A percentile compares a stretch with the other conserved stretches of the same genome.
These are phyloP conservation scores for Chelonoidis abingdonii DNA, from an alignment of 2,113 vertebrate species.

Conservation along the genomic window DNA sequence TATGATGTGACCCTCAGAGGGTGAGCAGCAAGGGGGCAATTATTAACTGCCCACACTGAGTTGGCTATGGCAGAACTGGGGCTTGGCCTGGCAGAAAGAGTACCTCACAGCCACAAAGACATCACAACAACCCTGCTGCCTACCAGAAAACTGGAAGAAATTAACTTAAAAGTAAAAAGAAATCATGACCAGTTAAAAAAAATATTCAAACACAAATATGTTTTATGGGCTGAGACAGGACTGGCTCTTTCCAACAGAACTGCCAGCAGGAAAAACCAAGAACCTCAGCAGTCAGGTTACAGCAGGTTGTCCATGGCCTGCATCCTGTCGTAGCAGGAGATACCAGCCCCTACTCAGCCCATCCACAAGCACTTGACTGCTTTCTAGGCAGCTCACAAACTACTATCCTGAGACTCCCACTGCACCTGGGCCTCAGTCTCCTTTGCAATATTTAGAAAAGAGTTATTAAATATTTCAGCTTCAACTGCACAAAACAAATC, in stretches of 20 bases:
- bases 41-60: slow-evolving; percentile 61
- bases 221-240: slow-evolving; percentile 12
- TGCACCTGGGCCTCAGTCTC: not conserved
- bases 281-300: not conserved
- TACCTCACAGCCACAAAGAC: slow-evolving; percentile 55
- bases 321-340: not conserved
- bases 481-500: not conserved
- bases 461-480: not conserved
- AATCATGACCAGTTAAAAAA: not conserved
- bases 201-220: not conserved
- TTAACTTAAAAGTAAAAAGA: slow-evolving; percentile 51
- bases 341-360: slow-evolving; percentile 4
- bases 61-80: slow-evolving; percentile 34
- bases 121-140: slow-evolving; percentile 42
- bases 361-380: not conserved
- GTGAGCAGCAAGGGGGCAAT: slow-evolving; percentile 60
- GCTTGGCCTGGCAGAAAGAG: slow-evolving; percentile 30
- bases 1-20: slow-evolving; percentile 57
- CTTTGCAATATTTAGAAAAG: not conserved
- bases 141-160: slow-evolving; percentile 45
- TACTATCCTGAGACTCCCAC: not conserved
- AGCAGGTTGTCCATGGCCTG: not conserved
- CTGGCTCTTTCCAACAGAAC: slow-evolving; percentile 1
- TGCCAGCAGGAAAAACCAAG: slow-evolving; percentile 33
- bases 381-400: slow-evolving; percentile 20